phyloP scores from a whole-genome alignment of 2,113 vertebrate genomes.

The Terrapene triunguis region DNA sequence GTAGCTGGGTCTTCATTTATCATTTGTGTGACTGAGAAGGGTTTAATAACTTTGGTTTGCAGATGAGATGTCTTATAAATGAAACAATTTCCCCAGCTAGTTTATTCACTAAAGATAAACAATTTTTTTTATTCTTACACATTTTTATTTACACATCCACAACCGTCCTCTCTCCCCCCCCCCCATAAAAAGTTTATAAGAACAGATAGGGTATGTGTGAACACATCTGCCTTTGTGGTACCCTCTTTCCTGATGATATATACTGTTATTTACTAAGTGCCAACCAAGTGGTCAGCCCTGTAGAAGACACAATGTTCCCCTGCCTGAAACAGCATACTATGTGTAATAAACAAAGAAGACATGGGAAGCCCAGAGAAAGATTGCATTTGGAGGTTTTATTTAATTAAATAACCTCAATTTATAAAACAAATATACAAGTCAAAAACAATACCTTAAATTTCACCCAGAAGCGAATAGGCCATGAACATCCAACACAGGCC shows the following conservation, averaged over 20 bases:
- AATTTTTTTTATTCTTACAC: background rate
- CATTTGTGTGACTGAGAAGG: background rate
- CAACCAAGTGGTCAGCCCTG: background rate
- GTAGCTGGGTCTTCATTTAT: background rate
- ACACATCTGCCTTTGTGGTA: background rate
- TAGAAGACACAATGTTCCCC: background rate
- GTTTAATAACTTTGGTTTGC: constrained; percentile 9
- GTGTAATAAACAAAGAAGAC: background rate
- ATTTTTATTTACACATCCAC: background rate
- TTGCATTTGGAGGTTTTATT: background rate
- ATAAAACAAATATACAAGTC: background rate
- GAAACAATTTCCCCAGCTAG: background rate
- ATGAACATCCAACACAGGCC: background rate
- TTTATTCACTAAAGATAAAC: background rate
- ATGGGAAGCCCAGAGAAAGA: background rate
- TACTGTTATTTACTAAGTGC: background rate
- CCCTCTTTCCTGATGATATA: background rate
- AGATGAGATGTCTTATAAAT: background rate
- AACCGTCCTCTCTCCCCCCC: background rate
- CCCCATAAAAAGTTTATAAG: background rate
- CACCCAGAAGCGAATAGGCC: background rate
- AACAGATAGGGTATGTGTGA: background rate
- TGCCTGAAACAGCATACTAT: background rate
- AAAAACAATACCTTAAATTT: background rate
- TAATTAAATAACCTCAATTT: background rate